A percentile compares a stretch with the other conserved stretches of the same genome.
These are phyloP conservation scores for Flexamia atlantica DNA, from an alignment of 2,888 invertebrate genomes.

Conservation along the genomic window DNA sequence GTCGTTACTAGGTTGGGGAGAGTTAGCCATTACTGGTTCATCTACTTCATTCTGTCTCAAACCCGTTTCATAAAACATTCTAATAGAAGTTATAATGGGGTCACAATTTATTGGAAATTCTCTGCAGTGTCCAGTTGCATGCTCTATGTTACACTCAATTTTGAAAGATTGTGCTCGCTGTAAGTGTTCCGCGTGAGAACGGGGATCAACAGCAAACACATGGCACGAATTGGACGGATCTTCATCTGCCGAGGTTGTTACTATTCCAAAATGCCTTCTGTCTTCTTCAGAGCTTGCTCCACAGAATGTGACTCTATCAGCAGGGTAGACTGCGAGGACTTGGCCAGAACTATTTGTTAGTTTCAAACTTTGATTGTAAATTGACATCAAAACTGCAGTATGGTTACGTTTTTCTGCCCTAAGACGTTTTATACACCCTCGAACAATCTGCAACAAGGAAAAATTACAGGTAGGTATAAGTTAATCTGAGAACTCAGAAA, in stretches of 20 bases:
- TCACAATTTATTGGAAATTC: constrained; percentile 94
- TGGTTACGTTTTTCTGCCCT: constrained; percentile 93
- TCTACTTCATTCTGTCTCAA: constrained; percentile 73
- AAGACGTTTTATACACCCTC: constrained; percentile 92
- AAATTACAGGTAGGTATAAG: not conserved
- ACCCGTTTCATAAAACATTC: constrained; percentile 75
- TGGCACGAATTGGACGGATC: constrained; percentile 93
- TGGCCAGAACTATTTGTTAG: constrained; percentile 87
- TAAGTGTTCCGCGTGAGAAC: constrained; percentile 89
- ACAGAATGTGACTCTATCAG: constrained; percentile 91
- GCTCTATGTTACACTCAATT: constrained; percentile 89
- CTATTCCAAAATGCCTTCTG: constrained; percentile 93
- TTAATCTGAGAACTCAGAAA: no score
- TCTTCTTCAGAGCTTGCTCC: constrained; percentile 95
- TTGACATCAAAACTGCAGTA: constrained; percentile 90
- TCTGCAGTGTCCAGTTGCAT: constrained; percentile 87
- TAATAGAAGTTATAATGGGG: constrained; percentile 79
- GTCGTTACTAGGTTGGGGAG: constrained; percentile 91
- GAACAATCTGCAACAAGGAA: constrained; percentile 80
- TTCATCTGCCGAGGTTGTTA: constrained; percentile 85
- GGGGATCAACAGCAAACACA: constrained; percentile 95
- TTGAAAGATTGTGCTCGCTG: constrained; percentile 90
- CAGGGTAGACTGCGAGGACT: constrained; percentile 91
- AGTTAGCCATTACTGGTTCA: constrained; percentile 81
- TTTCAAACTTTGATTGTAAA: constrained; percentile 88